Evolutionary conservation across 2,113 vertebrate genomes (phyloP).

Genomic region (Nycticebus coucang): DNA sequence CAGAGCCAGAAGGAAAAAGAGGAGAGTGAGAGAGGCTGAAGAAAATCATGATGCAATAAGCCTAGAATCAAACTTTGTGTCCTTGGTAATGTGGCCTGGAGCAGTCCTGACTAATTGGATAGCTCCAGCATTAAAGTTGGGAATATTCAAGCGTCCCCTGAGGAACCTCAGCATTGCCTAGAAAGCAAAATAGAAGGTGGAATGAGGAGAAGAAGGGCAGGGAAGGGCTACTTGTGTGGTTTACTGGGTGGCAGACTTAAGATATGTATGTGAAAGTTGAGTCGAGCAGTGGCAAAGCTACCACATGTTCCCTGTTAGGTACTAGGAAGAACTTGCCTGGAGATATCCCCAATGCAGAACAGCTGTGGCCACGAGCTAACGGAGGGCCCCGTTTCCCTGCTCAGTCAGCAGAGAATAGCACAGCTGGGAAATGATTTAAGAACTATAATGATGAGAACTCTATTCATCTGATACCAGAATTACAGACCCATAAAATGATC

Average conservation of each 20-base stretch:
- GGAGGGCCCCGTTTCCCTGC: accelerated
- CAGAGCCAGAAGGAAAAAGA: background rate
- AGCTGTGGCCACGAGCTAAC: background rate
- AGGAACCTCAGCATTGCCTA: background rate
- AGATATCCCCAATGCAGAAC: background rate
- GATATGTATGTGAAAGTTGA: accelerated
- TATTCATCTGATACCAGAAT: background rate
- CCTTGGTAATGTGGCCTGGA: background rate
- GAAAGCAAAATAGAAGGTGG: background rate
- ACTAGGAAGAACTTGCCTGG: background rate
- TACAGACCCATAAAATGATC: background rate
- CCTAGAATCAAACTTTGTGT: background rate
- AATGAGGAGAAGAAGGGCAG: background rate
- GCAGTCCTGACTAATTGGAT: background rate
- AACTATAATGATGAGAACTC: background rate
- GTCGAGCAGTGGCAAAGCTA: background rate
- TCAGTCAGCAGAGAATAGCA: background rate
- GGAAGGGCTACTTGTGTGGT: background rate
- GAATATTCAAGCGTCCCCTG: too few species aligned
- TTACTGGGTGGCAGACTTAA: background rate
- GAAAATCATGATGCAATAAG: background rate
- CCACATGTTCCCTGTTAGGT: background rate
- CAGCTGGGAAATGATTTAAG: background rate
- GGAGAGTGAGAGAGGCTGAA: background rate
- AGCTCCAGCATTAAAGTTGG: background rate